phyloP scores from a whole-genome alignment of 1,140 invertebrate species.

The Hylaeus volcanicus region DNA sequence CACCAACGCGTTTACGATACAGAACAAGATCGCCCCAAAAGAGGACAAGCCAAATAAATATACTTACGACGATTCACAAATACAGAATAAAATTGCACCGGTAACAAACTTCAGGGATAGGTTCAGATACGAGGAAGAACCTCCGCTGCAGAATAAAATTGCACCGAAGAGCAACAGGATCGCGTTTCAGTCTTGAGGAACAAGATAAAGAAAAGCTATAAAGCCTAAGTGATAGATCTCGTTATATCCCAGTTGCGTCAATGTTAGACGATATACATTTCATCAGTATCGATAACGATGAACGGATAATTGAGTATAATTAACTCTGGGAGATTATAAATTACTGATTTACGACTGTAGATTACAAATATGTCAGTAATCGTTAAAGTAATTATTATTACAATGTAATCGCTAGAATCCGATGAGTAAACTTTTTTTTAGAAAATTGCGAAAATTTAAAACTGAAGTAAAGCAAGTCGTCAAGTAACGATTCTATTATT shows the following conservation, averaged over 20 bases:
- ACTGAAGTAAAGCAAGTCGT: neutral
- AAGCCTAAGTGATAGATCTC: neutral
- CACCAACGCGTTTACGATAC: slow-evolving; percentile 34
- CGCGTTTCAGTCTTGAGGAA: slow-evolving; percentile 11
- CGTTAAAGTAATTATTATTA: too few species aligned
- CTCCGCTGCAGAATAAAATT: slow-evolving; percentile 60
- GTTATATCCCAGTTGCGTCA: neutral
- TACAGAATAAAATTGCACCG: slow-evolving; percentile 35
- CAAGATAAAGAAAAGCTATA: neutral
- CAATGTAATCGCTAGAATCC: neutral
- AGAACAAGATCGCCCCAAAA: slow-evolving; percentile 68
- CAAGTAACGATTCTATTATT: neutral
- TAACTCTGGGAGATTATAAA: too few species aligned
- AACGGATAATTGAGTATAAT: too few species aligned
- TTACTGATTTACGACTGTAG: too few species aligned
- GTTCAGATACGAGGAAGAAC: slow-evolving; percentile 15
- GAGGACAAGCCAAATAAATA: slow-evolving; percentile 6
- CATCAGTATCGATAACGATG: too few species aligned
- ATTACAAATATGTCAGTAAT: too few species aligned
- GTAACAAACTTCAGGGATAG: neutral
- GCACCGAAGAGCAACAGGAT: slow-evolving; percentile 50
- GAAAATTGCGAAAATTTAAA: too few species aligned
- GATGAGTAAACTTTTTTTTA: neutral
- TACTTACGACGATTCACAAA: neutral
- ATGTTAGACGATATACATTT: too few species aligned